These are phyloP conservation scores for Nasonia oneida DNA, from an alignment of 2,888 invertebrate species.

Conservation along the genomic window DNA sequence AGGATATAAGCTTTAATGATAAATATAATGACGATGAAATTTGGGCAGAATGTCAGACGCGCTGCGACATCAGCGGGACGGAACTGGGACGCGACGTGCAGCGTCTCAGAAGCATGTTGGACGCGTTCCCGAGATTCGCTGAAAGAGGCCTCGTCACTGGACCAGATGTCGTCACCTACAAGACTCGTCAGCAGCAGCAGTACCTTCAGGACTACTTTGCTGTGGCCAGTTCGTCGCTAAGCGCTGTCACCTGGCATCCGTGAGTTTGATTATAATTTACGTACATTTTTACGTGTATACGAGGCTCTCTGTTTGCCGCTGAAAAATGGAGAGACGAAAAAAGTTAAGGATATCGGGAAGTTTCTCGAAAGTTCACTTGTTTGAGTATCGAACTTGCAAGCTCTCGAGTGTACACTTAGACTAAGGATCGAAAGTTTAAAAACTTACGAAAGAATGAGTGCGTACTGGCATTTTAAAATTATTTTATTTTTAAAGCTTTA, in stretches of 20 bases:
- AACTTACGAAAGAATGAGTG: neutral
- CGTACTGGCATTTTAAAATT: neutral
- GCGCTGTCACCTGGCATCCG: conserved; percentile 88
- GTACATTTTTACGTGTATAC: neutral
- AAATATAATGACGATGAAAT: neutral
- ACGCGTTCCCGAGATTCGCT: conserved; percentile 82
- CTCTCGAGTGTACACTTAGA: no score
- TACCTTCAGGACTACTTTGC: conserved; percentile 77
- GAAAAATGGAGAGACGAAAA: neutral
- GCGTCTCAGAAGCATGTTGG: conserved; percentile 83
- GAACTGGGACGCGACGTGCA: conserved; percentile 76
- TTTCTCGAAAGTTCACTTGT: neutral
- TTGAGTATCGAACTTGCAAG: neutral
- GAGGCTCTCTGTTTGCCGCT: no score
- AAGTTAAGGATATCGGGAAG: neutral
- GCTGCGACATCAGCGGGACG: conserved; percentile 71
- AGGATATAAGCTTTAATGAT: no score
- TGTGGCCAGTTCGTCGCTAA: conserved; percentile 81
- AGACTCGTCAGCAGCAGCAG: conserved; percentile 71
- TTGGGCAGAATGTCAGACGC: conserved; percentile 72
- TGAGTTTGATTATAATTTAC: conserved; percentile 78
- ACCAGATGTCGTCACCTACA: conserved; percentile 77
- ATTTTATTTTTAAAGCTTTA: neutral
- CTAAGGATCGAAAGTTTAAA: neutral
- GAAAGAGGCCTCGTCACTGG: conserved; percentile 74